Evolutionary conservation across 2,113 vertebrate genomes (phyloP).

Genomic region (Periophthalmodon schlosseri): DNA sequence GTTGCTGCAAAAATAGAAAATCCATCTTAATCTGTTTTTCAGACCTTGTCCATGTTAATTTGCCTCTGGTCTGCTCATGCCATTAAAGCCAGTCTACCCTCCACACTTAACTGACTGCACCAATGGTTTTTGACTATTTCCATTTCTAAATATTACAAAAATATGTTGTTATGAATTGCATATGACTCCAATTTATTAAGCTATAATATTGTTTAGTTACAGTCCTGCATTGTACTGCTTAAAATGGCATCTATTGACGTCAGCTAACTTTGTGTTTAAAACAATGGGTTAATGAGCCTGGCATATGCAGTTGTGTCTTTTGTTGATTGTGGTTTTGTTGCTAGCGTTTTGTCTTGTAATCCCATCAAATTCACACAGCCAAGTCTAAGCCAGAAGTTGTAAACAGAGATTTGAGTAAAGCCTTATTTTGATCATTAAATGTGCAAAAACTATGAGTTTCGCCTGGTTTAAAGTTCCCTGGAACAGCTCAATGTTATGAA

Average conservation of each 20-base stretch:
- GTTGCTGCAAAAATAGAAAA: conserved; percentile 5
- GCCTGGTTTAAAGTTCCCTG: conserved; percentile 28
- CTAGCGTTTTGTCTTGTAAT: conserved; percentile 13
- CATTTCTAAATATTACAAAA: background rate
- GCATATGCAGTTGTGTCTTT: background rate
- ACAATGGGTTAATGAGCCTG: background rate
- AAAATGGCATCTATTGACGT: background rate
- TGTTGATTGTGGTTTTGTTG: conserved; percentile 15
- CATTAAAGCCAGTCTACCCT: background rate
- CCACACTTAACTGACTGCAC: background rate
- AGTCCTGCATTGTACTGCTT: background rate
- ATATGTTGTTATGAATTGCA: background rate
- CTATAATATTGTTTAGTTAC: background rate
- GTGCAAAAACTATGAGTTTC: conserved; percentile 21
- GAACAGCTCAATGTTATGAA: conserved; percentile 36
- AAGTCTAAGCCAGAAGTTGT: conserved; percentile 15
- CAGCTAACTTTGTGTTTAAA: background rate
- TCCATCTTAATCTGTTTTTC: conserved; percentile 11
- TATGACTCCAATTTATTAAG: background rate
- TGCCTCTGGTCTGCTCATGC: conserved; percentile 3
- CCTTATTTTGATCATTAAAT: conserved; percentile 20
- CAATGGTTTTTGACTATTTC: background rate
- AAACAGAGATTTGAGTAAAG: conserved; percentile 34
- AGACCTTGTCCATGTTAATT: conserved; percentile 4
- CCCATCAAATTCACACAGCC: conserved; percentile 28